Percentiles rank a stretch among this genome's conserved stretches.
These are phyloP conservation scores for Acrobasis consociella DNA, from an alignment of 2,888 invertebrate species.

Conservation along the genomic window DNA sequence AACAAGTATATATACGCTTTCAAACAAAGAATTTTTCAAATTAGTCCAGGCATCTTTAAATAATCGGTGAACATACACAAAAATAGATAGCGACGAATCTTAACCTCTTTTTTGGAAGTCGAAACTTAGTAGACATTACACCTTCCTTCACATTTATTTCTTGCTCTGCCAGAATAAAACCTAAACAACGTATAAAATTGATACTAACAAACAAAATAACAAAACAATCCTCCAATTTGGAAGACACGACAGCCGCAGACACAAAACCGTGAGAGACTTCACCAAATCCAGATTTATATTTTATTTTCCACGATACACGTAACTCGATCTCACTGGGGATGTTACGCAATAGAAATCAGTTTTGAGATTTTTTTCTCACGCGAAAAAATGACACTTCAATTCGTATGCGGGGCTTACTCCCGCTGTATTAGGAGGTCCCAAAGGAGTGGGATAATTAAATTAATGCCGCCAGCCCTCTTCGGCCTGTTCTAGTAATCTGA, in stretches of 20 bases:
- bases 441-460: slow-evolving; percentile 78
- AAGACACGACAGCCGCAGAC: slow-evolving; percentile 26
- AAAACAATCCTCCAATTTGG: slow-evolving; percentile 1
- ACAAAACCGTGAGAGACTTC: slow-evolving; percentile 38
- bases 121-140: too few species aligned
- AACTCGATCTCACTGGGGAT: slow-evolving; percentile 75
- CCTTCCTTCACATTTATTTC: too few species aligned
- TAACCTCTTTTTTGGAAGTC: too few species aligned
- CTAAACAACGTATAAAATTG: not conserved
- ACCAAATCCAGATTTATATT: slow-evolving; percentile 67
- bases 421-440: slow-evolving; percentile 75
- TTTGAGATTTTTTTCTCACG: slow-evolving; percentile 81
- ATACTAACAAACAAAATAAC: slow-evolving; percentile 1
- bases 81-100: too few species aligned
- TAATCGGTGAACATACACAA: too few species aligned
- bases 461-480: slow-evolving; percentile 77
- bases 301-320: slow-evolving; percentile 60
- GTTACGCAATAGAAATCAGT: slow-evolving; percentile 65
- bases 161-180: too few species aligned
- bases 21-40: too few species aligned
- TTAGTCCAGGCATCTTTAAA: too few species aligned
- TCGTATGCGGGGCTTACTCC: slow-evolving; percentile 71
- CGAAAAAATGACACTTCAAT: slow-evolving; percentile 78
- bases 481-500: slow-evolving; percentile 73
- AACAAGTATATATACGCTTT: too few species aligned